Percentiles rank a stretch among this genome's conserved stretches.
Evolutionary conservation across 2,113 vertebrate genomes (phyloP).

Genomic region (Cyprinodon tularosa): DNA sequence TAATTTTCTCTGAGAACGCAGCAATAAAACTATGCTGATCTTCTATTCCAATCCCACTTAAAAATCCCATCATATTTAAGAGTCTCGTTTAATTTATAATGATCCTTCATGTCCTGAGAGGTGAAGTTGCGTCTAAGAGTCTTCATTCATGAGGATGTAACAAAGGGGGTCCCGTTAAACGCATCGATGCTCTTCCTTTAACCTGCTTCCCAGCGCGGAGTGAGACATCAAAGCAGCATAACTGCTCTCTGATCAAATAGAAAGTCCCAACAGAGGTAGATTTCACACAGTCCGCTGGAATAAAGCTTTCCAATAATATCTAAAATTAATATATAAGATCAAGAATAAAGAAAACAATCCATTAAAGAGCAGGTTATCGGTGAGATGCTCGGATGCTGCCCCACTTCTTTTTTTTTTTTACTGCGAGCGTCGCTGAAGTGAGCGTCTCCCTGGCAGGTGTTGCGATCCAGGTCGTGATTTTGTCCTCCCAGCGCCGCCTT

Average conservation of each 20-base stretch:
- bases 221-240: conserved; percentile 16
- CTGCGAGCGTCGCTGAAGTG: conserved; percentile 25
- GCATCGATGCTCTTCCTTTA: conserved; percentile 31
- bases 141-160: conserved; percentile 35
- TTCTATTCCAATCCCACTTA: conserved; percentile 46
- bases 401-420: conserved; percentile 26
- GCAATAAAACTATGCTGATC: conserved; percentile 33
- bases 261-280: background rate
- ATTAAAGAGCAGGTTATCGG: conserved; percentile 47
- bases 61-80: conserved; percentile 49
- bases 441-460: conserved; percentile 72
- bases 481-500: conserved; percentile 53
- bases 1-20: conserved; percentile 47
- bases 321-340: background rate
- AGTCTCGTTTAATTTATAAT: conserved; percentile 17
- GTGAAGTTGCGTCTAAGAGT: conserved; percentile 30
- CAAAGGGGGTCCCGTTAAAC: conserved; percentile 26
- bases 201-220: conserved; percentile 23
- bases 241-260: background rate
- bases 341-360: background rate
- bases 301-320: background rate
- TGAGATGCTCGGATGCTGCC: conserved; percentile 44
- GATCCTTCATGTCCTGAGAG: conserved; percentile 46
- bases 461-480: conserved; percentile 57
- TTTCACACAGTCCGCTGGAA: conserved; percentile 22